phyloP scores from a whole-genome alignment of 2,888 invertebrate species.

The Chrysopilus asiliformis region DNA sequence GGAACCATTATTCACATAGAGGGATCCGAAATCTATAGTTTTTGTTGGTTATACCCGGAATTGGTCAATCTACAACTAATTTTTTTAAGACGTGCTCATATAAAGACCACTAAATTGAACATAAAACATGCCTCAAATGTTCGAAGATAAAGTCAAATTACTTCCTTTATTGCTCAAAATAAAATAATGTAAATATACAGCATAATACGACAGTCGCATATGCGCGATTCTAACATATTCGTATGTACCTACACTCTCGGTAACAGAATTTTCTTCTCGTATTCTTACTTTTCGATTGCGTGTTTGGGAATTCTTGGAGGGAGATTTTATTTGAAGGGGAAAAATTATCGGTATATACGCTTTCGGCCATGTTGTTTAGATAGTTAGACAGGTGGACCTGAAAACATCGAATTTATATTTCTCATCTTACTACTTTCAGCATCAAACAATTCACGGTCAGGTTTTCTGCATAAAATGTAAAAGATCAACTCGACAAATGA shows the following conservation, averaged over 20 bases:
- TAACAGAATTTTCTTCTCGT: no score
- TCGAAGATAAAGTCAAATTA: conserved; percentile 14
- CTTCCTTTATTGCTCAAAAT: conserved; percentile 14
- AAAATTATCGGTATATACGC: no score
- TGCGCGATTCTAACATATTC: no score
- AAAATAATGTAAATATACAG: conserved; percentile 11
- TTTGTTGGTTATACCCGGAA: no score
- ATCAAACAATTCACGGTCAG: conserved; percentile 8
- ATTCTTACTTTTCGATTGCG: no score
- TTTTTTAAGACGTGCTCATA: no score
- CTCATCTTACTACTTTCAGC: conserved; percentile 2
- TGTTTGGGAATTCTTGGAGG: no score
- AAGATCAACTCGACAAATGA: conserved; percentile 11
- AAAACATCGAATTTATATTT: conserved; percentile 8
- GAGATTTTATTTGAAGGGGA: no score
- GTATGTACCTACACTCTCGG: no score
- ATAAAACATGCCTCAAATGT: conserved; percentile 14
- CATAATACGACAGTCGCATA: neutral
- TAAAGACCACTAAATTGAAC: conserved; percentile 12
- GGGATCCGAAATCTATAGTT: no score
- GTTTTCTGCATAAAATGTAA: conserved; percentile 11
- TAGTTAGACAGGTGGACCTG: conserved; percentile 13
- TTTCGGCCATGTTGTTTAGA: conserved; percentile 11
- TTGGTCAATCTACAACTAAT: no score
- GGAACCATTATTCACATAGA: no score